Evolutionary conservation across 2,888 invertebrate species (phyloP), one percentile per base, ranked within the genome.

Genomic region (Scaptomyza caliginosa): DNA sequence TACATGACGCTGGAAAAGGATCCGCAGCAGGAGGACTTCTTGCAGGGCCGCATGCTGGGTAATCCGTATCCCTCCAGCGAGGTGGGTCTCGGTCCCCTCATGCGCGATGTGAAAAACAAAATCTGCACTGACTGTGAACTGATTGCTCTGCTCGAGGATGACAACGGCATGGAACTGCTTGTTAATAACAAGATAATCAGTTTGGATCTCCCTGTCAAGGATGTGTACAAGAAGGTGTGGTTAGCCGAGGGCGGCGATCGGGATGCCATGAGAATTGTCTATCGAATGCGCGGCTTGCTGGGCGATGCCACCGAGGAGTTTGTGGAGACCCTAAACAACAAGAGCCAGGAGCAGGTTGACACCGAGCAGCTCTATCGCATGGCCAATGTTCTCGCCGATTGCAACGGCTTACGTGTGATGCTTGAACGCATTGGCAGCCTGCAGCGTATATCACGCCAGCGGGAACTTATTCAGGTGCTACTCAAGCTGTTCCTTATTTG

Each of bases 221-320:
- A 98, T 88, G 96, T 96, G 0, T 95, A 94, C 79, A 95, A 95
- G 81, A 95, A 95, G 92, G 94, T 94, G 52, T 98, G 98, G 97
- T 93, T 97, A 26, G 94, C 96, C 3, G 97, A 97, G 80, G 96
- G 96, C 17, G 96, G 96, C 30, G 97, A 98, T 86, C 96, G 96
- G 39, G 99, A 98, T 89, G 96, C 98, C 0, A 99, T 99, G 99
- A 94, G 98, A 10, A 96, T 99, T 7, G 96, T 99, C 28, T 99
- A 99, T 91, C 94, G 99, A 43, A 99, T 99, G 99, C 93, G 99
- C 59, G 99, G 99, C 0, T 92, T 99, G 56, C 93, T 99, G 7
- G 99, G 99, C 1, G 99, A 99, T 92, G 99, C 99, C 0, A 99
- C 99, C 0, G 99, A 99, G 90, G 99, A 99, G 92, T 99, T 99